Evolutionary conservation across 64 coral and sea anemone species (phyloP).

Genomic region (Stichodactyla helianthus): DNA sequence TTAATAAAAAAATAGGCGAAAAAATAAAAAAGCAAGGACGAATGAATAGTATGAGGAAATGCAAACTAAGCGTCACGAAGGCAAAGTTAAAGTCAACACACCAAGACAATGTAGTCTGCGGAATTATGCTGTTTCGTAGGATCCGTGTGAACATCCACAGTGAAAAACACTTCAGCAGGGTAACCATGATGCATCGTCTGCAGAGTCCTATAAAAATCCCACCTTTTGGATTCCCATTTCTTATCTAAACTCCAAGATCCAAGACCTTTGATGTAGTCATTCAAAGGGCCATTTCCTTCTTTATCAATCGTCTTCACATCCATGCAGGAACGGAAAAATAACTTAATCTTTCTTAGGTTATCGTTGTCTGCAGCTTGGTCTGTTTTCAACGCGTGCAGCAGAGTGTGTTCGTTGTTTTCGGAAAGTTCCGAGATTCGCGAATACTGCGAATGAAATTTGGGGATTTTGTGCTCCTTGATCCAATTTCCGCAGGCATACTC

Average conservation of each 20-base stretch:
- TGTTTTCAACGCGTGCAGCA: constrained; percentile 34
- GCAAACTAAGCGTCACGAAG: too few species aligned
- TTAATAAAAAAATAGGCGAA: too few species aligned
- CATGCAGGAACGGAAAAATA: constrained; percentile 92
- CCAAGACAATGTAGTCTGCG: constrained; percentile 43
- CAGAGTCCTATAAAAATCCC: constrained; percentile 76
- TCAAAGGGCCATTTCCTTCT: constrained; percentile 43
- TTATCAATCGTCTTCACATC: constrained; percentile 56
- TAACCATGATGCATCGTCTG: constrained; percentile 61
- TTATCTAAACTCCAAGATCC: constrained; percentile 70
- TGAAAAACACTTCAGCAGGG: constrained; percentile 88
- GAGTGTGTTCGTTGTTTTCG: constrained; percentile 72
- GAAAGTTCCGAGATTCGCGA: constrained; percentile 76
- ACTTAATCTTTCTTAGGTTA: constrained; percentile 76
- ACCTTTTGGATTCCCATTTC: constrained; percentile 42
- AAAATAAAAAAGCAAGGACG: too few species aligned
- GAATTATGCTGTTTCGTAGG: constrained; percentile 42
- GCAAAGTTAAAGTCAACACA: constrained; percentile 13
- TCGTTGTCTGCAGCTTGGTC: constrained; percentile 45
- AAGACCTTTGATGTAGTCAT: constrained; percentile 58
- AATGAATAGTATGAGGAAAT: too few species aligned
- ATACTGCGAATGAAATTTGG: constrained; percentile 58
- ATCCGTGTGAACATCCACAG: constrained; percentile 81
- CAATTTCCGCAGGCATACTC: constrained; percentile 81
- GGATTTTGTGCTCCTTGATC: constrained; percentile 66